Percentiles rank a stretch among this genome's conserved stretches.
Evolutionary conservation across 1,140 invertebrate species (phyloP).

Genomic region (Caenorhabditis inopinata): DNA sequence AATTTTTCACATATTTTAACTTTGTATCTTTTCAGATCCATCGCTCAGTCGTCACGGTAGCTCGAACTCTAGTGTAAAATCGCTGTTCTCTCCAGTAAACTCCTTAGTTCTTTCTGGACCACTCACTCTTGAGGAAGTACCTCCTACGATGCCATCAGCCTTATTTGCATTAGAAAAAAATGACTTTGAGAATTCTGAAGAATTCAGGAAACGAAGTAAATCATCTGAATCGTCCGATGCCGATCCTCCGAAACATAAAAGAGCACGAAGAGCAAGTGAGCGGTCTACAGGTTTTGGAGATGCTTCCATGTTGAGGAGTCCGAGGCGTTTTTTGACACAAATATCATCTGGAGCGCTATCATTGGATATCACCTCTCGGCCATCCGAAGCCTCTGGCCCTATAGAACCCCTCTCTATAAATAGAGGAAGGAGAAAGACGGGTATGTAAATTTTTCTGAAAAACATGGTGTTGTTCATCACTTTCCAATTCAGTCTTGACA

Average conservation of each 20-base stretch:
- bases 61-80: background rate
- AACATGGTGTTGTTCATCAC: background rate
- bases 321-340: background rate
- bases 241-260: no score
- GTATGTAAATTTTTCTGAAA: background rate
- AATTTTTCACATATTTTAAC: no score
- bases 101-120: background rate
- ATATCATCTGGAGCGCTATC: background rate
- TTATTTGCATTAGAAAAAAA: no score
- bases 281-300: background rate
- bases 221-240: background rate
- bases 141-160: no score
- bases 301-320: no score
- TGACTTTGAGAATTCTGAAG: background rate
- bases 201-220: background rate
- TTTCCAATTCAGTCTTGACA: no score
- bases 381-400: background rate
- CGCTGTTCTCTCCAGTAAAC: background rate
- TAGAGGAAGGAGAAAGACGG: background rate
- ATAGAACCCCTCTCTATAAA: background rate
- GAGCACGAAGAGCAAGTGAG: background rate
- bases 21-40: background rate
- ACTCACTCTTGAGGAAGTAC: background rate
- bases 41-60: background rate
- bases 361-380: background rate